Percentiles rank a stretch among this genome's conserved stretches.
These are phyloP conservation scores for Erebia ligea DNA, from an alignment of 2,888 invertebrate species.

Conservation along the genomic window DNA sequence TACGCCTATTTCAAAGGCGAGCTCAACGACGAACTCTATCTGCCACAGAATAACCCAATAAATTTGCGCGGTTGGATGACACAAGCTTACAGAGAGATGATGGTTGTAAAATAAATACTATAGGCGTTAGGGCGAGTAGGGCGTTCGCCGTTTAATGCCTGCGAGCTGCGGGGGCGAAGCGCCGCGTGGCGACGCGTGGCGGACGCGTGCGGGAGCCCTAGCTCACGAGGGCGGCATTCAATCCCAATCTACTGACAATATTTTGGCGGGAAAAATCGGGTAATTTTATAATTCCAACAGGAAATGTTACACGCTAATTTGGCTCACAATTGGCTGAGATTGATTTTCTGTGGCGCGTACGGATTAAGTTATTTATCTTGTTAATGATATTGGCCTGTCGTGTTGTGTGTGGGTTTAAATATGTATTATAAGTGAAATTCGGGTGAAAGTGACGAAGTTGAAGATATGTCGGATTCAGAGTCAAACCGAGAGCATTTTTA, in stretches of 20 bases:
- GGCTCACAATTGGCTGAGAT: conserved; percentile 55
- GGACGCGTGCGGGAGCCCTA: conserved; percentile 48
- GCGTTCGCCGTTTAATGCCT: conserved; percentile 22
- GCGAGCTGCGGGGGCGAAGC: conserved; percentile 30
- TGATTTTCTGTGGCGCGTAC: conserved; percentile 66
- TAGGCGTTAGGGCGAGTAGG: conserved; percentile 43
- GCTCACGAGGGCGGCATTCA: conserved; percentile 39
- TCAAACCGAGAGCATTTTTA: no score
- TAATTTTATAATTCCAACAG: conserved; percentile 75
- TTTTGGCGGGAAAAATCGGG: conserved; percentile 63
- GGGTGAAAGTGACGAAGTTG: no score
- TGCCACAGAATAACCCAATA: not conserved
- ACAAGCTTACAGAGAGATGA: conserved; percentile 73
- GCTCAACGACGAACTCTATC: not conserved
- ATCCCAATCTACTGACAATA: conserved; percentile 52
- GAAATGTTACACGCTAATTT: conserved; percentile 83
- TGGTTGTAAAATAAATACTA: conserved; percentile 78
- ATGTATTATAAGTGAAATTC: not conserved
- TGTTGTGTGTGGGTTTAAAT: not conserved
- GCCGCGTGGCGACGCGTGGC: conserved; percentile 55
- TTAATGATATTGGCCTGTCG: conserved; percentile 19
- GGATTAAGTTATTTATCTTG: conserved; percentile 56
- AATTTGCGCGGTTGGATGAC: conserved; percentile 68
- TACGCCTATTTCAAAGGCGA: not conserved
- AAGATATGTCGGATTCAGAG: no score